Evolutionary conservation across 2,888 invertebrate genomes (phyloP), one percentile per base, ranked within the genome.

Genomic region (Drosophila merina): DNA sequence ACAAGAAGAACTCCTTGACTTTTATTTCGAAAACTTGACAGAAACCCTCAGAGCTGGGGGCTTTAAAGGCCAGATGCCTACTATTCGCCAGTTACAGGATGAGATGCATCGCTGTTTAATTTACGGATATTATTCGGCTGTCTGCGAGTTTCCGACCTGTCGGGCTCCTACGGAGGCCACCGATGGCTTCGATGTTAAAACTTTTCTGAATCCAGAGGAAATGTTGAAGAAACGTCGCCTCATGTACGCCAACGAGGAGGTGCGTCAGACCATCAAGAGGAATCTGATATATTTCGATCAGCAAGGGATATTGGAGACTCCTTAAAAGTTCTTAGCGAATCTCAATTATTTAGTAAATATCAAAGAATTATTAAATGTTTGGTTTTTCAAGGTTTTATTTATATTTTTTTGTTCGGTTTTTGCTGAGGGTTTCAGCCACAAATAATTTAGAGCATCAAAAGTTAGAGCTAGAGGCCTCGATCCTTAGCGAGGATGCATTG

Each of bases 141-240:
- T 77, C 10, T 88, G 86, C n/a, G 79, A 89, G 44, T 55, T 90
- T 28, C 89, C 90, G 5, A 66, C 87, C 4, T 73, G 90, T 3
- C 74, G 86, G 4, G 84, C 86, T 62, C 75, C 83, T 10, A 79
- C 79, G 25, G 70, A 72, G 1, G 66, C 68, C 0, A 77, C 80
- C 0, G 52, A 58, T 12, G 86, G 84, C 10, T 86, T 88, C 10
- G 76, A 75, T 2, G 51, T 76, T 0, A 63, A 76, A 6, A 84
- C 80, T 3, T 88, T 89, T 31, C 28, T 38, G 1, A 57, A 85
- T 52, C 47, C 72, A 0, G 75, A 80, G n/a, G 63, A 74, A 8
- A 83, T 84, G 28, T 36, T 38, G 3, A 55, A 72, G 12, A 89
- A 88, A 49, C 77, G 86, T 1, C 58, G 58, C 1, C 49, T 77